A percentile compares a stretch with the other conserved stretches of the same genome.
phyloP scores from a whole-genome alignment of 2,797 vertebrate species.

The Trematomus bernacchii region DNA sequence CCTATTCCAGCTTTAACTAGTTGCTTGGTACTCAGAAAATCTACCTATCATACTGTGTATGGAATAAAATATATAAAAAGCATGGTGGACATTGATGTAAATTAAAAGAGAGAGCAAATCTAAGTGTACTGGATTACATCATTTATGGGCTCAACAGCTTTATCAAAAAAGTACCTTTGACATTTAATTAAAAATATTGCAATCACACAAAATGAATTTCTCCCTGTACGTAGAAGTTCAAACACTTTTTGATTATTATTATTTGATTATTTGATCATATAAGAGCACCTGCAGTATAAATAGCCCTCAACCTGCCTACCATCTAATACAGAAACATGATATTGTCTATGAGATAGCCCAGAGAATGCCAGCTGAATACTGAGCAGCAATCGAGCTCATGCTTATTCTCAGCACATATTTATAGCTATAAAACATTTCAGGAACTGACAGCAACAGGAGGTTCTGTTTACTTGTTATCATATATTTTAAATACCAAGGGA shows the following conservation, averaged over 20 bases:
- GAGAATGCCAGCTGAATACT: constrained; percentile 64
- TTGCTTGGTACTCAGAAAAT: not conserved
- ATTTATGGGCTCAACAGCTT: not conserved
- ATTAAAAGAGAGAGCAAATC: constrained; percentile 10
- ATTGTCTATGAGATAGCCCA: constrained; percentile 48
- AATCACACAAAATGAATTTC: constrained; percentile 6
- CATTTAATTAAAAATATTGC: constrained; percentile 26
- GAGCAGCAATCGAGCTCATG: constrained; percentile 46
- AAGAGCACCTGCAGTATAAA: constrained; percentile 41
- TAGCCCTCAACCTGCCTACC: constrained; percentile 28
- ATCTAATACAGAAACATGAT: constrained; percentile 60
- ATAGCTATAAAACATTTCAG: constrained; percentile 47
- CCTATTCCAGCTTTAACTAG: no score
- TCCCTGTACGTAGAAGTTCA: constrained; percentile 7
- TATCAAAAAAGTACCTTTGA: constrained; percentile 13
- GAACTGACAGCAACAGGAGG: constrained; percentile 43
- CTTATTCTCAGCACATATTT: constrained; percentile 69
- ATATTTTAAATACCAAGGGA: constrained; percentile 50
- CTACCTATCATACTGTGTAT: not conserved
- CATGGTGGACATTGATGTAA: constrained; percentile 2
- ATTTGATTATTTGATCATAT: constrained; percentile 25
- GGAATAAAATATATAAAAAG: not conserved
- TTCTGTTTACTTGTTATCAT: constrained; percentile 49
- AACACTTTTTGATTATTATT: constrained; percentile 37
- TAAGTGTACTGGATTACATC: constrained; percentile 9